Evolutionary conservation across 2,888 invertebrate genomes (phyloP), one percentile per base, ranked within the genome.

Genomic region (Leptopilina myrica): DNA sequence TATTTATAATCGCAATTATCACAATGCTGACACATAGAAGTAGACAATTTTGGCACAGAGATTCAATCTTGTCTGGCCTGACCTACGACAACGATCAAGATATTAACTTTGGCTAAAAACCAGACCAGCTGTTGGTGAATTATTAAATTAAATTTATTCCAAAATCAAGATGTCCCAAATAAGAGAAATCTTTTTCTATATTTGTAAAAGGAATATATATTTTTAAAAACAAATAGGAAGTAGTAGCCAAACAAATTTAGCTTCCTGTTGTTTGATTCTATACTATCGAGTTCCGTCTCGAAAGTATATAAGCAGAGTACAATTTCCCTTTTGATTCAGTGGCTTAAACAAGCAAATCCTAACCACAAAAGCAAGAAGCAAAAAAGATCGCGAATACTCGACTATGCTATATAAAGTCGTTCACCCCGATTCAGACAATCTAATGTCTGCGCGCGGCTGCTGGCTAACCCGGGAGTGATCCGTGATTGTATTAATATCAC

Each of bases 341-440:
- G 83, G 82, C 84, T 82, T 79, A 84, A 87, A 88, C 86, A 86
- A 87, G 87, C 87, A 84, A 87, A 87, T 85, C 86, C 82, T 83
- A 83, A 84, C 84, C 86, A 84, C 85, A 87, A 88, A 88, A 82
- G 62, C 82, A 78, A 83, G 79, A 81, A 81, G 75, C 80, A 82
- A 81, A 83, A 20, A 83, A 33, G 83, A 79, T 64, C 78, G 78
- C 77, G 81, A 78, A 80, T 79, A 75, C 82, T 86, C 83, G 81
- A 81, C 83, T 86, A 87, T 86, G 86, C 88, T 88, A 88, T 90
- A 91, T 91, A 91, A 91, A 91, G 91, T 91, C 91, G 90, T 91
- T 91, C 91, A 91, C 91, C 91, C 91, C 91, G 91, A 91, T 91
- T 91, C 91, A 90, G 91, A 91, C 91, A 91, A 91, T 91, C 91